Evolutionary conservation across 2,888 invertebrate genomes (phyloP), one percentile per base, ranked within the genome.

Genomic region (Lordiphosa fenestrarum): DNA sequence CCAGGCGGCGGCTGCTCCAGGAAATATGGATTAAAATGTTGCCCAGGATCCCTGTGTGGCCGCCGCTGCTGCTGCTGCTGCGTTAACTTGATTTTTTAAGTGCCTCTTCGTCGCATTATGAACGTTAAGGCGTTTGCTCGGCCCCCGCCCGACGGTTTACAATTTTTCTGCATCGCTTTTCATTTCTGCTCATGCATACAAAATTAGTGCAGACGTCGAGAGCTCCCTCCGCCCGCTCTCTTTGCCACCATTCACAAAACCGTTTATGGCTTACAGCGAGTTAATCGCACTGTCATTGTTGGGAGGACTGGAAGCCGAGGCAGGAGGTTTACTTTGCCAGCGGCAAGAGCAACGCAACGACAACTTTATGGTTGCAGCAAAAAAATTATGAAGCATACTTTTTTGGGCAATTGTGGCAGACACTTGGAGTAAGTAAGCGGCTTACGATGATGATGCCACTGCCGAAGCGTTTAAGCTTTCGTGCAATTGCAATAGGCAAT

Each of bases 1-100:
- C 73, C 85, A 83, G 83, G 69, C 82, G 63, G 72, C 68, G 61
- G 53, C 6, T n/a, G 36, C 37, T 19, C 48, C 67, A 72, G 81
- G 75, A 86, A 86, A 80, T 86, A 84, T 84, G 85, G 85, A 86
- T 86, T 86, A 86, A 86, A 86, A 84, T 80, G 81, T 84, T 86
- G 73, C 66, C 73, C 21, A 41, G 51, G 53, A 63, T 57, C 62
- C 61, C 40, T 54, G 51, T 49, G 54, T 46, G 63, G 52, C 47
- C 36, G 36, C n/a, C n/a, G n/a, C n/a, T n/a, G n/a, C n/a, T n/a
- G n/a, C n/a, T n/a, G n/a, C 61, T 54, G 55, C 56, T 51, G 66
- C 63, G 70, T 69, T 70, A 72, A 71, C 82, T 82, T 75, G 80
- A 82, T 80, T 82, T 82, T 80, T 78, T 70, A 74, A 80, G 75